These are phyloP conservation scores for Myotis lucifugus DNA, from an alignment of 2,113 vertebrate genomes.

Conservation along the genomic window DNA sequence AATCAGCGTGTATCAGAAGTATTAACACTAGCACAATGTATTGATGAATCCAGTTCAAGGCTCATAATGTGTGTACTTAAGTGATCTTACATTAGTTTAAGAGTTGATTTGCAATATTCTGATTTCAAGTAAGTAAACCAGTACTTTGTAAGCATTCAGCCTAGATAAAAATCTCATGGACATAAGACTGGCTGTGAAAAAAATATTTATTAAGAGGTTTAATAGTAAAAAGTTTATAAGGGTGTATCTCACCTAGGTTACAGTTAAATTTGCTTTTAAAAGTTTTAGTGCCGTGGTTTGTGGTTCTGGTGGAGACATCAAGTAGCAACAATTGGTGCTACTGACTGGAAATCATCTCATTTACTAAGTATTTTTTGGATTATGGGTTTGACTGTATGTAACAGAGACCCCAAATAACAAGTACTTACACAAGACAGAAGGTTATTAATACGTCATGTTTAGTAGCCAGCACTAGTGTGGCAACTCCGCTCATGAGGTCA, in stretches of 20 bases:
- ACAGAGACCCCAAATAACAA: background rate
- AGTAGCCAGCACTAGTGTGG: background rate
- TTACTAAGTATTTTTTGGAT: background rate
- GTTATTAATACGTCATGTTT: background rate
- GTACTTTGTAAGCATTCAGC: constrained; percentile 34
- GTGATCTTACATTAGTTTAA: constrained; percentile 41
- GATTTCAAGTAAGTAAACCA: constrained; percentile 25
- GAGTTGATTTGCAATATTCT: constrained; percentile 11
- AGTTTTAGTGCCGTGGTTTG: background rate
- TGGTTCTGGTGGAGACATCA: background rate
- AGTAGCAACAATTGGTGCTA: background rate
- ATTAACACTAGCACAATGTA: background rate
- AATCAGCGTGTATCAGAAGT: background rate
- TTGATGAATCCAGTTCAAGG: constrained; percentile 27
- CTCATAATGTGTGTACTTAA: background rate
- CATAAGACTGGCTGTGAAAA: background rate
- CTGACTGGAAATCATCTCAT: constrained; percentile 18
- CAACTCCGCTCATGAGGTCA: background rate
- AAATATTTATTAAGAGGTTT: constrained; percentile 21
- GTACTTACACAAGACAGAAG: background rate
- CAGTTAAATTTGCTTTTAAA: constrained; percentile 28
- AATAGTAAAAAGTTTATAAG: background rate
- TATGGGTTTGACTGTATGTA: background rate
- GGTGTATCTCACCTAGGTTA: background rate
- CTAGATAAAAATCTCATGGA: background rate